Conservation (phyloP, 2,888 invertebrate genomes). For the Noctua fimbriata region DNA sequence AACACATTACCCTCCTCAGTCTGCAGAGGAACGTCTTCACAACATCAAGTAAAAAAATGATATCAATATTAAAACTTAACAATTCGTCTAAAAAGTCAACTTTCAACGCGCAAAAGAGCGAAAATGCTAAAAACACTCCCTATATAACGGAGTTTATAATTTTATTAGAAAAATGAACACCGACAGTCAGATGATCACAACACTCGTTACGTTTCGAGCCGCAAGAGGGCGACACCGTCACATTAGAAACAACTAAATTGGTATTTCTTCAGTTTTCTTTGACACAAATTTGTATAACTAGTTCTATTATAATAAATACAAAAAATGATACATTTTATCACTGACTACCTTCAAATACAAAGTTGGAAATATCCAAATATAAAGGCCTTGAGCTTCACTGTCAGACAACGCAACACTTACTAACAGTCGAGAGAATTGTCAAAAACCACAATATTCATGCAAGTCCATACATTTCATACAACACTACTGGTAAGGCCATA, state of each 20-base stretch:
- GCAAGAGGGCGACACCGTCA: slow-evolving; percentile 59
- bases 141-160: slow-evolving; percentile 66
- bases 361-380: slow-evolving; percentile 42
- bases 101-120: slow-evolving; percentile 61
- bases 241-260: slow-evolving; percentile 19
- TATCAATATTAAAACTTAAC: slow-evolving; percentile 67
- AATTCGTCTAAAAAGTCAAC: slow-evolving; percentile 63
- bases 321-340: slow-evolving; percentile 56
- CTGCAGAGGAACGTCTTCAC: slow-evolving; percentile 4
- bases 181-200: slow-evolving; percentile 67
- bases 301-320: slow-evolving; percentile 41
- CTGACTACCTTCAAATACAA: slow-evolving; percentile 50
- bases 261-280: slow-evolving; percentile 1
- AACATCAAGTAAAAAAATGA: slow-evolving; percentile 49
- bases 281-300: slow-evolving; percentile 22
- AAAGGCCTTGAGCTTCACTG: slow-evolving; percentile 6
- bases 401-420: slow-evolving; percentile 8
- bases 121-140: slow-evolving; percentile 64
- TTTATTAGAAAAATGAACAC: slow-evolving; percentile 77
- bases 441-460: slow-evolving; percentile 46
- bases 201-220: slow-evolving; percentile 54
- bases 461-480: slow-evolving; percentile 57
- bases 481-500: slow-evolving; percentile 68
- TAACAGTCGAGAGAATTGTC: not conserved
- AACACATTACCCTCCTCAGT: no score